phyloP scores from a whole-genome alignment of 2,113 vertebrate genomes.

The Shinisaurus crocodilurus region DNA sequence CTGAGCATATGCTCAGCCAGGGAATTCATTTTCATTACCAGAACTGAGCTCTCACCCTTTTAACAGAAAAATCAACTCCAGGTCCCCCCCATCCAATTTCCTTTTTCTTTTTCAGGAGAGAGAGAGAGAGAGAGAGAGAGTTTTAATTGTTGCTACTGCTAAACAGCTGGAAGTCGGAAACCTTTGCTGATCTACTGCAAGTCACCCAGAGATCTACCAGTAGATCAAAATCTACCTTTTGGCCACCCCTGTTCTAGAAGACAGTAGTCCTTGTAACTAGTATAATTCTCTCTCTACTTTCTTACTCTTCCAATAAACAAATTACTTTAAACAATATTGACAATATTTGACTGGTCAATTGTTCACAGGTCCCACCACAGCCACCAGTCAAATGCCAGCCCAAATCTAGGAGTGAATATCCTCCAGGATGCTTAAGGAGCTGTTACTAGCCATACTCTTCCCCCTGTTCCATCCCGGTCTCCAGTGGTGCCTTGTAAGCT shows the following conservation, averaged over 20 bases:
- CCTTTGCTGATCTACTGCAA: background rate
- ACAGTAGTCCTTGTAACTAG: background rate
- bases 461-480: background rate
- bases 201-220: background rate
- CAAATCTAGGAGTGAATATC: background rate
- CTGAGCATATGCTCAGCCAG: background rate
- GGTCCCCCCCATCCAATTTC: background rate
- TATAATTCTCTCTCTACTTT: background rate
- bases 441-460: background rate
- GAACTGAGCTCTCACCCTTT: background rate
- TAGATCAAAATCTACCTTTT: background rate
- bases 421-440: background rate
- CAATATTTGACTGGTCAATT: background rate
- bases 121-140: background rate
- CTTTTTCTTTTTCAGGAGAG: background rate
- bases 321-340: background rate
- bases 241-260: background rate
- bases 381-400: background rate
- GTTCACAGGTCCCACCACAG: background rate
- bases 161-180: background rate
- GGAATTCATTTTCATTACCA: background rate
- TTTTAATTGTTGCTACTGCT: background rate
- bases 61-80: no score
- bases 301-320: background rate
- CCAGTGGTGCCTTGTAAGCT: background rate